Evolutionary conservation across 2,888 invertebrate species (phyloP).

Genomic region (Eristalinus aeneus): DNA sequence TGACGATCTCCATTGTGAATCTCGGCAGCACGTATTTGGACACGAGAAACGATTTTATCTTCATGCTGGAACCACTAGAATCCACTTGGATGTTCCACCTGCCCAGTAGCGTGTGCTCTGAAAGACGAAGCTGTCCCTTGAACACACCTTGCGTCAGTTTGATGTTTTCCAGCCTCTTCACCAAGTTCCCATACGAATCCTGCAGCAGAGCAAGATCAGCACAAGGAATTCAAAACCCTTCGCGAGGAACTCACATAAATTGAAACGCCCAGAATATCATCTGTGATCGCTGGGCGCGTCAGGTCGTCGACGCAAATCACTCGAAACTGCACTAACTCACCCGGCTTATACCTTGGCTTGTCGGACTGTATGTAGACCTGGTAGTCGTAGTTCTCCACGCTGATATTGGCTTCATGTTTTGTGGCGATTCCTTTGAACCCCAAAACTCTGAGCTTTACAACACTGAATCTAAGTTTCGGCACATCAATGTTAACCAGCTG

Average conservation of each 20-base stretch:
- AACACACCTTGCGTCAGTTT: constrained; percentile 82
- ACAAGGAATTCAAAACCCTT: background rate
- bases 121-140: constrained; percentile 88
- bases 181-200: constrained; percentile 89
- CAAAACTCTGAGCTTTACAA: background rate
- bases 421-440: constrained; percentile 5
- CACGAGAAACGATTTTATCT: constrained; percentile 83
- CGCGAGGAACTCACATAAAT: constrained; percentile 82
- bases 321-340: constrained; percentile 88
- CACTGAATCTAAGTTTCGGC: background rate
- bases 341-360: constrained; percentile 94
- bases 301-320: constrained; percentile 84
- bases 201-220: constrained; percentile 74
- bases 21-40: constrained; percentile 97
- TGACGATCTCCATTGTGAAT: constrained; percentile 91
- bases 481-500: constrained; percentile 2
- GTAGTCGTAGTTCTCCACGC: constrained; percentile 79
- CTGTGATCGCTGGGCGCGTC: constrained; percentile 85
- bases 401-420: background rate
- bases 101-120: constrained; percentile 90
- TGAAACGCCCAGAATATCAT: constrained; percentile 83
- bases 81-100: constrained; percentile 87
- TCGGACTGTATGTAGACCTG: constrained; percentile 96
- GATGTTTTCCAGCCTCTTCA: constrained; percentile 89
- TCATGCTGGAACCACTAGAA: constrained; percentile 46